These are phyloP conservation scores for Pristionchus entomophagus DNA, from an alignment of 2,888 invertebrate species.

Conservation along the genomic window DNA sequence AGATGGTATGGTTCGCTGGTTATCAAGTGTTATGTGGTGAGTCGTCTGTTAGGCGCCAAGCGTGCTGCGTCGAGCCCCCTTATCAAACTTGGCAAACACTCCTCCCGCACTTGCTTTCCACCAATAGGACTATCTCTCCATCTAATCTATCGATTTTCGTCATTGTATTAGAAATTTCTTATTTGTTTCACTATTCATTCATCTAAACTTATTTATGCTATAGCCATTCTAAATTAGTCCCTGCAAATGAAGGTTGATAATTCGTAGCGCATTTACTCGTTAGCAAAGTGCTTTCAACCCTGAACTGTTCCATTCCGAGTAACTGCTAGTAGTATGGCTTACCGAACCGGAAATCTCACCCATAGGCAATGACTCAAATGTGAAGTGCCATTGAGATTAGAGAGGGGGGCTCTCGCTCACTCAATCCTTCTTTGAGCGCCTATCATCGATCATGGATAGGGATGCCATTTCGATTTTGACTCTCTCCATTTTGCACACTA, in stretches of 20 bases:
- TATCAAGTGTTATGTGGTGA: constrained; percentile 17
- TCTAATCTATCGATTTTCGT: too few species aligned
- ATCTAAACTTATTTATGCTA: too few species aligned
- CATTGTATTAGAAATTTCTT: too few species aligned
- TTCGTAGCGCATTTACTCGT: too few species aligned
- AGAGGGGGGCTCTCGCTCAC: neutral
- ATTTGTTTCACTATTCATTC: too few species aligned
- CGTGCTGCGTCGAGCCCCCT: neutral
- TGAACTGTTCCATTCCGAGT: neutral
- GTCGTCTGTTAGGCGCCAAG: neutral
- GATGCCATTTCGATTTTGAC: too few species aligned
- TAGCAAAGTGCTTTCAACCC: too few species aligned
- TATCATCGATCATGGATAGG: too few species aligned
- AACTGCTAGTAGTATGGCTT: neutral
- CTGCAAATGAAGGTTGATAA: too few species aligned
- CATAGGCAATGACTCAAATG: neutral
- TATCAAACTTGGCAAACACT: constrained; percentile 25
- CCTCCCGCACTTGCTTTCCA: constrained; percentile 14
- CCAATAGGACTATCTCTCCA: neutral
- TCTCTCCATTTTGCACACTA: too few species aligned
- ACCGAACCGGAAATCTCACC: constrained; percentile 1
- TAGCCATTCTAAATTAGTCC: too few species aligned
- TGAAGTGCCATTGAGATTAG: constrained; percentile 19
- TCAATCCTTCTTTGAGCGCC: neutral
- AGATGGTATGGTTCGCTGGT: too few species aligned